phyloP scores from a whole-genome alignment of 2,888 invertebrate genomes.

The Tachina grossa region DNA sequence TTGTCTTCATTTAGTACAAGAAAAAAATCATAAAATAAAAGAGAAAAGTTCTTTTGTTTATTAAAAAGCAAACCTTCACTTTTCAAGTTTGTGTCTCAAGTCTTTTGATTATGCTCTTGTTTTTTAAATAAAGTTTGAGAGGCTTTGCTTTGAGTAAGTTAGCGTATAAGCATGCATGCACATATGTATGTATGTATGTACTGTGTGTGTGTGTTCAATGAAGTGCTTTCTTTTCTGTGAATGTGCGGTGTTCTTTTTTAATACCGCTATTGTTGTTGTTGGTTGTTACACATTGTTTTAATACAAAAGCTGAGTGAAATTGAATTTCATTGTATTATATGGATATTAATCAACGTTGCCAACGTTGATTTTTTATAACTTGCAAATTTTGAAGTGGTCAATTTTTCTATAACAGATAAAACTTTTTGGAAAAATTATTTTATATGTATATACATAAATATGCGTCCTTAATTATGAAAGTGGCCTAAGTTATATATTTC shows the following conservation, averaged over 20 bases:
- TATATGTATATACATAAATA: no score
- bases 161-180: no score
- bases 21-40: neutral
- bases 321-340: neutral
- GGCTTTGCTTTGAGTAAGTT: neutral
- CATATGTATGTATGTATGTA: neutral
- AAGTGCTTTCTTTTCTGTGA: conserved; percentile 15
- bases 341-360: neutral
- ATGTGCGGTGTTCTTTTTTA: neutral
- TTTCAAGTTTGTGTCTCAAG: conserved; percentile 35
- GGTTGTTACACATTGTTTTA: neutral
- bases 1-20: neutral
- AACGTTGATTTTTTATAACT: neutral
- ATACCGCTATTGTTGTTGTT: neutral
- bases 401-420: no score
- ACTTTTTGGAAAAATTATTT: no score
- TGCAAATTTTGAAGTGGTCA: no score
- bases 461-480: no score
- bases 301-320: conserved; percentile 1
- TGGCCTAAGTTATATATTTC: no score
- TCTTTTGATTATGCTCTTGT: conserved; percentile 4
- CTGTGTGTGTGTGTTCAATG: neutral
- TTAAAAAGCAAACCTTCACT: neutral
- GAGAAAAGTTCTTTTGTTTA: neutral
- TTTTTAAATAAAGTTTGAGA: neutral